Percentiles rank a stretch among this genome's conserved stretches.
These are phyloP conservation scores for Argynnis bischoffii DNA, from an alignment of 2,888 invertebrate species.

Conservation along the genomic window DNA sequence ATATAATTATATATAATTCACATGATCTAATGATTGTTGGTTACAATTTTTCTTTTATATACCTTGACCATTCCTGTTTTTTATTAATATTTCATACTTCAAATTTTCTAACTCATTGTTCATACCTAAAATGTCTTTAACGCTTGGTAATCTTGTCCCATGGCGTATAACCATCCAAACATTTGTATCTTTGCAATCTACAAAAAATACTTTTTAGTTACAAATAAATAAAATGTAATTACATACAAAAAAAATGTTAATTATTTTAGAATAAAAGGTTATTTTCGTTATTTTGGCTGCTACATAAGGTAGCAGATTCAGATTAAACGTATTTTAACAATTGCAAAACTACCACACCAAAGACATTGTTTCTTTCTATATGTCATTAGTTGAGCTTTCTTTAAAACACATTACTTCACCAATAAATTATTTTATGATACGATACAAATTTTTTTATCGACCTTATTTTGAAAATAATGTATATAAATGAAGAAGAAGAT, in stretches of 20 bases:
- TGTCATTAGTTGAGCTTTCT: too few relatives aligned
- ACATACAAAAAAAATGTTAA: not conserved
- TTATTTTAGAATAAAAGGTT: not conserved
- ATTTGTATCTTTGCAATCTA: slow-evolving; percentile 85
- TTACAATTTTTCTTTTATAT: slow-evolving; percentile 16
- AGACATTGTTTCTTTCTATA: too few relatives aligned
- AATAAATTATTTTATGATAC: too few relatives aligned
- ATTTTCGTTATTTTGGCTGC: too few relatives aligned
- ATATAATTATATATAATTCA: too few relatives aligned
- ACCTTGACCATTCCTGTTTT: slow-evolving; percentile 77
- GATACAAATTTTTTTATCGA: too few relatives aligned
- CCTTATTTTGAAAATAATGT: too few relatives aligned
- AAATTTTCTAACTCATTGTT: slow-evolving; percentile 77
- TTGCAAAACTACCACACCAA: too few relatives aligned
- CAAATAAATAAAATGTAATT: not conserved
- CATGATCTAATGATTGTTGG: not conserved
- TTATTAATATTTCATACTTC: slow-evolving; percentile 78
- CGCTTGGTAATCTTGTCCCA: slow-evolving; percentile 88
- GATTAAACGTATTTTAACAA: too few relatives aligned
- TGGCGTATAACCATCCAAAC: slow-evolving; percentile 90
- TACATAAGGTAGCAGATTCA: too few relatives aligned
- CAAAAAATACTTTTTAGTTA: slow-evolving; percentile 29
- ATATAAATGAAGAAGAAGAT: too few relatives aligned
- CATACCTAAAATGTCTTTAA: slow-evolving; percentile 80
- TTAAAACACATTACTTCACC: too few relatives aligned